Evolutionary conservation across 1,140 invertebrate species (phyloP).

Genomic region (Drosophila busckii): DNA sequence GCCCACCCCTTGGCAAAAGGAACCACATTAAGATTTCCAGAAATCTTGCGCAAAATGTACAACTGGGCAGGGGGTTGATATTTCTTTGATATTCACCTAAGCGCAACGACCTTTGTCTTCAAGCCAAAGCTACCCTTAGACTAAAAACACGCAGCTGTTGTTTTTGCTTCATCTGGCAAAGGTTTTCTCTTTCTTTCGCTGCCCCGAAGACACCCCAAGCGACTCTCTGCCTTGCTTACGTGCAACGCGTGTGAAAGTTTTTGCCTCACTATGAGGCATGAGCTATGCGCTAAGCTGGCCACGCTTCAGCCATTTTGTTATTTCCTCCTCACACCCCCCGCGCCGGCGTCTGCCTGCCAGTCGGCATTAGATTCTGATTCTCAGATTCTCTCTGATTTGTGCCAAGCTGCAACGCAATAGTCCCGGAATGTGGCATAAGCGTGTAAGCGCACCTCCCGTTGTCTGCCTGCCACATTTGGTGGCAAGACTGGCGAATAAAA

Average conservation of each 20-base stretch:
- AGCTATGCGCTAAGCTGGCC: slow-evolving; percentile 21
- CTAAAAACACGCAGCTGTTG: slow-evolving; percentile 67
- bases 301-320: slow-evolving; percentile 74
- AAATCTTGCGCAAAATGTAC: slow-evolving; percentile 45
- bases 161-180: slow-evolving; percentile 48
- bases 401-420: background rate
- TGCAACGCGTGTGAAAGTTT: slow-evolving; percentile 71
- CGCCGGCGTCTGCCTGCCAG: slow-evolving; percentile 9
- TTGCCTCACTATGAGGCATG: too few relatives aligned
- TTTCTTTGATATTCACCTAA: slow-evolving; percentile 41
- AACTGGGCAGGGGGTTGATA: slow-evolving; percentile 37
- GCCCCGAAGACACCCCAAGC: slow-evolving; percentile 57
- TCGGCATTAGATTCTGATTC: slow-evolving; percentile 18
- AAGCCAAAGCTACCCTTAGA: too few relatives aligned
- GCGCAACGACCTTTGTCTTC: slow-evolving; percentile 65
- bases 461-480: too few relatives aligned
- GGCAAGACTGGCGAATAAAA: too few relatives aligned
- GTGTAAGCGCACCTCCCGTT: slow-evolving; percentile 24
- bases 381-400: too few relatives aligned
- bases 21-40: slow-evolving; percentile 32
- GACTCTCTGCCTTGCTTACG: slow-evolving; percentile 28
- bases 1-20: slow-evolving; percentile 47
- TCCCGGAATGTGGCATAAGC: slow-evolving; percentile 61
- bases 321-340: slow-evolving; percentile 2
- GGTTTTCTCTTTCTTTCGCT: slow-evolving; percentile 31